Evolutionary conservation across 2,888 invertebrate species (phyloP), one percentile per base, ranked within the genome.

Genomic region (Apamea anceps): DNA sequence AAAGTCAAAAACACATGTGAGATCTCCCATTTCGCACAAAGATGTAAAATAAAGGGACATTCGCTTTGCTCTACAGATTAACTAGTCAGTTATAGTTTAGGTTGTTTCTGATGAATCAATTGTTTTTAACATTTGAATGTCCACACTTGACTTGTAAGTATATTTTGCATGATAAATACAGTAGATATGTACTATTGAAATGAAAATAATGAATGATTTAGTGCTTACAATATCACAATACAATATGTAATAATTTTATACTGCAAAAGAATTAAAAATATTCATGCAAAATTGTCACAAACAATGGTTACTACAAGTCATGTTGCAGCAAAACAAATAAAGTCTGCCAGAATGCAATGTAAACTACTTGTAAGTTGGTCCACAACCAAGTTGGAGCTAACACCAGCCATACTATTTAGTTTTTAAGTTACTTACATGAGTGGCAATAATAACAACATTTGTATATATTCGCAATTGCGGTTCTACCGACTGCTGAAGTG

Each of bases 401-500:
- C 48, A 76, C 65, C 57, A 72, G 57, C n/a, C 45, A 42, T 32
- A 42, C 12, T 66, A 62, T 62, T 63, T 45, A 54, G 37, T 68
- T 80, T 32, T n/a, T 42, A 75, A 51, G 37, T 65, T 72, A 85
- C 82, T 78, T 80, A 83, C 77, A 85, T 75, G 67, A 85, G 77
- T 81, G 85, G 80, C 87, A 89, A 73, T 86, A 79, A 88, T 87
- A 87, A 91, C 85, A 87, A 84, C 77, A 81, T 80, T 78, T 66
- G 83, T 84, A 90, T 85, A 88, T 91, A 92, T 93, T 95, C 95
- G 95, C 95, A 92, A 93, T 91, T 94, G 95, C 95, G 92, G 94
- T 92, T 92, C 92, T 90, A 92, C 92, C 90, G 94, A 91, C 92
- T 95, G 95, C 94, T 95, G 93, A 94, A 95, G 94, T 94, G 94